Conservation (phyloP, 30 jellyfish, hydroid and myxozoan species). For the Catostylus mosaicus region DNA sequence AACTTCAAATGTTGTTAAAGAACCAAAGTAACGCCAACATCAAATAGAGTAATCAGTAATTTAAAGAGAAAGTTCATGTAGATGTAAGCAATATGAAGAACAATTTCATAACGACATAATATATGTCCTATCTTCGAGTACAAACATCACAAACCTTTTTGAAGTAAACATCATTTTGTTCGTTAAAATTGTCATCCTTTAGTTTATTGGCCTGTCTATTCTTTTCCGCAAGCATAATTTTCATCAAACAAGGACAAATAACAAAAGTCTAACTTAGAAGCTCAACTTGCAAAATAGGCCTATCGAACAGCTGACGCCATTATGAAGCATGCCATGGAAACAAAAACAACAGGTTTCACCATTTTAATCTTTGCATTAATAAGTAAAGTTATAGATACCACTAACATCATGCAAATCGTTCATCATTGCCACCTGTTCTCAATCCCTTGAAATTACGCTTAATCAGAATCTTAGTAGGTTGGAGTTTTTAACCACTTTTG, state of each 20-base stretch:
- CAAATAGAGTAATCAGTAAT: no score
- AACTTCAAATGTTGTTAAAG: no score
- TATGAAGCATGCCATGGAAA: conserved; percentile 35
- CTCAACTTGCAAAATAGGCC: conserved; percentile 38
- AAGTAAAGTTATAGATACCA: conserved; percentile 3
- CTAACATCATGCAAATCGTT: background rate
- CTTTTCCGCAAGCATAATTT: conserved; percentile 35
- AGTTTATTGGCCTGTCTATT: background rate
- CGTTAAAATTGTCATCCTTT: conserved; percentile 29
- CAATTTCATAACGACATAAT: no score
- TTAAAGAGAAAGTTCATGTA: no score
- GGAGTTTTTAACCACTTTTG: no score
- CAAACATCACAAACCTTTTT: conserved; percentile 37
- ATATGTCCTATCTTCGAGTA: no score
- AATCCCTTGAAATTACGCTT: no score
- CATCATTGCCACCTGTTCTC: background rate
- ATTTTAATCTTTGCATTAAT: background rate
- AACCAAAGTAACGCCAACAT: no score
- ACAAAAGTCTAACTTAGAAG: no score
- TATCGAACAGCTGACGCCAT: conserved; percentile 21
- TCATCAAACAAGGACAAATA: background rate
- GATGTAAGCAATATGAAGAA: no score
- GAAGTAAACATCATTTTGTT: conserved; percentile 12
- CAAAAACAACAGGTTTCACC: conserved; percentile 40
- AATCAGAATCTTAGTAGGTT: no score